Evolutionary conservation across 2,797 vertebrate genomes (phyloP).

Genomic region (Spinus olivaceus): DNA sequence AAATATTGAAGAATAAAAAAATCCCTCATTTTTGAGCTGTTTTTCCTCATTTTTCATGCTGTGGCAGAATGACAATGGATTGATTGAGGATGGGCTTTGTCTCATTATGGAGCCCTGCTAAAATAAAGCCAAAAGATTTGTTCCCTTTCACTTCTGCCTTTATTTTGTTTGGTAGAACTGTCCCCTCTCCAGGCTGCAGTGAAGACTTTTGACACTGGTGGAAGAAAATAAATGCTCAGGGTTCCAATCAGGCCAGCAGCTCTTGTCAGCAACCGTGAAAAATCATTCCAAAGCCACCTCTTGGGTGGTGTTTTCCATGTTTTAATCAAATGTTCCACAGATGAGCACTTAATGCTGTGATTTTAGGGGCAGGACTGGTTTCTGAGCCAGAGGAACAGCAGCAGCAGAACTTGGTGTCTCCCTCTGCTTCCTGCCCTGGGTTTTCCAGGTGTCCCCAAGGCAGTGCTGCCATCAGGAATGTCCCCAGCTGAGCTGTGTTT

Average conservation of each 20-base stretch:
- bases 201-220: neutral
- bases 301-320: neutral
- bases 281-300: neutral
- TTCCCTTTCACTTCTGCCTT: neutral
- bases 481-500: neutral
- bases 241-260: neutral
- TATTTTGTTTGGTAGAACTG: neutral
- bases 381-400: neutral
- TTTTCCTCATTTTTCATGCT: neutral
- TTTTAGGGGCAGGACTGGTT: rapidly evolving
- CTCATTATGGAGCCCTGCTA: neutral
- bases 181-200: neutral
- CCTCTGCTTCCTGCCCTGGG: neutral
- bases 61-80: neutral
- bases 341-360: neutral
- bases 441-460: neutral
- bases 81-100: neutral
- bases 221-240: neutral
- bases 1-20: neutral
- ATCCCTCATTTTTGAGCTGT: rapidly evolving
- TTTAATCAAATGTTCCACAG: neutral
- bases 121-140: neutral
- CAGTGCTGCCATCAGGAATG: neutral
- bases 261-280: neutral
- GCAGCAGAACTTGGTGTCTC: neutral